phyloP scores from a whole-genome alignment of 2,888 invertebrate species.

The Uloborus plumipes region DNA sequence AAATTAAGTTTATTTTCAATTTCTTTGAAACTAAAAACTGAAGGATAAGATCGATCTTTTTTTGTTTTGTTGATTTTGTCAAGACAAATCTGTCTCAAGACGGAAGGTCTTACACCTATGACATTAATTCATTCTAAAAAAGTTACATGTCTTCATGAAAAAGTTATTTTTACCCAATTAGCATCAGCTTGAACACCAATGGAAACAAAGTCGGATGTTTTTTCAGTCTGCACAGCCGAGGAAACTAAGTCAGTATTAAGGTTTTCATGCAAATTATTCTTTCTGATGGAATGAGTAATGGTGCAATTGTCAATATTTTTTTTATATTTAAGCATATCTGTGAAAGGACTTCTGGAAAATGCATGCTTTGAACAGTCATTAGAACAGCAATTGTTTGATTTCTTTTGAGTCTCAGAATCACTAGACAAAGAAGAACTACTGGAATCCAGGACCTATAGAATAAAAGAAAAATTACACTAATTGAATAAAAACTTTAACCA shows the following conservation, averaged over 20 bases:
- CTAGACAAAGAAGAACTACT: conserved; percentile 34
- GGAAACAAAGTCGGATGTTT: conserved; percentile 17
- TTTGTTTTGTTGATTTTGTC: too few relatives aligned
- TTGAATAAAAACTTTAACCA: background rate
- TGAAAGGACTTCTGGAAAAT: too few relatives aligned
- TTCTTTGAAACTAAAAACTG: too few relatives aligned
- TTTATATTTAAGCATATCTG: too few relatives aligned
- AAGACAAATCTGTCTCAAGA: too few relatives aligned
- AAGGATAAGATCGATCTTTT: too few relatives aligned
- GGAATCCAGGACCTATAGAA: conserved; percentile 14
- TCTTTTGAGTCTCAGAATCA: conserved; percentile 31
- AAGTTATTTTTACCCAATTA: too few relatives aligned
- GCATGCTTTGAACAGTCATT: background rate
- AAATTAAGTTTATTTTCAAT: too few relatives aligned
- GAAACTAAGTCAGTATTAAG: conserved; percentile 4
- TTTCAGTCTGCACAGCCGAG: conserved; percentile 42
- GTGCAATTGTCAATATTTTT: too few relatives aligned
- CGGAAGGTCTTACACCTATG: too few relatives aligned
- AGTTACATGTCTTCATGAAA: too few relatives aligned
- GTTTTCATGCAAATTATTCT: background rate
- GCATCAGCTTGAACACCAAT: conserved; percentile 42
- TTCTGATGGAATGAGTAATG: background rate
- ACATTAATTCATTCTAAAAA: too few relatives aligned
- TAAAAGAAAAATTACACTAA: background rate
- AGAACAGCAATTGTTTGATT: background rate